Conservation (phyloP, 1,140 invertebrate genomes). For the Drosophila littoralis region DNA sequence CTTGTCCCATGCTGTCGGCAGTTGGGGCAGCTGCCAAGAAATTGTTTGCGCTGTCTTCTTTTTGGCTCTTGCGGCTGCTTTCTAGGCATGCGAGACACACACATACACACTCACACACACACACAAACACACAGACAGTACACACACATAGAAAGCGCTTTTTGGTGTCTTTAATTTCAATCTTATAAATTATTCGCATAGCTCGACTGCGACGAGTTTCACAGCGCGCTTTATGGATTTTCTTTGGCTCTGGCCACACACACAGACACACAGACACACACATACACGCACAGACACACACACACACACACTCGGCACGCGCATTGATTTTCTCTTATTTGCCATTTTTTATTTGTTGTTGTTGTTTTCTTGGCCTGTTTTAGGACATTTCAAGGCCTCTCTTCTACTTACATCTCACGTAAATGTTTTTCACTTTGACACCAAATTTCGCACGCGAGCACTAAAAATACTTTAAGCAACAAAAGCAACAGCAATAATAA, state of each 20-base stretch:
- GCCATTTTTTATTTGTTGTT: constrained; percentile 21
- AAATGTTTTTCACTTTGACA: constrained; percentile 68
- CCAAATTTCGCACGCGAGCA: constrained; percentile 69
- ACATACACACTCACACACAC: no score
- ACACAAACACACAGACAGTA: no score
- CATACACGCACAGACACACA: constrained; percentile 17
- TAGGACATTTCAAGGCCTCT: constrained; percentile 67
- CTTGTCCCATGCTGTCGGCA: constrained; percentile 17
- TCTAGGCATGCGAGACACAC: constrained; percentile 20
- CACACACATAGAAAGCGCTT: constrained; percentile 15
- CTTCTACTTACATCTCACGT: constrained; percentile 60
- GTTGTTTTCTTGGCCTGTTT: constrained; percentile 40
- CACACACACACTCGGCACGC: constrained; percentile 25
- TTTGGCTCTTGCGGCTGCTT: constrained; percentile 25
- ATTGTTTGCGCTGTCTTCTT: constrained; percentile 35
- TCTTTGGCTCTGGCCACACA: constrained; percentile 32
- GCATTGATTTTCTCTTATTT: constrained; percentile 74
- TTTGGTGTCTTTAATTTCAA: constrained; percentile 60
- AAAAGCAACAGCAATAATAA: not conserved
- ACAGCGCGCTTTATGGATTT: constrained; percentile 71
- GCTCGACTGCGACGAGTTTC: constrained; percentile 60
- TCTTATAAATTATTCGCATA: constrained; percentile 61
- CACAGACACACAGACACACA: constrained; percentile 12
- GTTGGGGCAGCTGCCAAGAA: constrained; percentile 47
- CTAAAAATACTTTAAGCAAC: constrained; percentile 60